Conservation (phyloP, 2,888 invertebrate genomes). For the Drosophila sordidula region DNA sequence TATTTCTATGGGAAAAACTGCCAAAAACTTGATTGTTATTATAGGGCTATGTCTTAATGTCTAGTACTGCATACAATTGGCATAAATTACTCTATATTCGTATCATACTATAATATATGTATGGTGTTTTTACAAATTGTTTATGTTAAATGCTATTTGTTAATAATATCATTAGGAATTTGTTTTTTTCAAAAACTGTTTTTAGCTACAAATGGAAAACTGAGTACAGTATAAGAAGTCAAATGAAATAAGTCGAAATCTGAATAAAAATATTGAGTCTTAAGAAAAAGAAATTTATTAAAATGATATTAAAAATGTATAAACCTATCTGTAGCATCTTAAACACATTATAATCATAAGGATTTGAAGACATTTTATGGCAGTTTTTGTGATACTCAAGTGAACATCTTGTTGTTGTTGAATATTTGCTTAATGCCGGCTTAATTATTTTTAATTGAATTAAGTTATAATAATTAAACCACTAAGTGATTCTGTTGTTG, state of each 20-base stretch:
- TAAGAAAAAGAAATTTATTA: constrained; percentile 1
- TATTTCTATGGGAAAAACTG: constrained; percentile 50
- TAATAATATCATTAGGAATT: constrained; percentile 66
- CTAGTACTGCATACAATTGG: constrained; percentile 58
- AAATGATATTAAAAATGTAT: constrained; percentile 26
- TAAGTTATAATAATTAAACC: constrained; percentile 69
- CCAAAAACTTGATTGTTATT: constrained; percentile 74
- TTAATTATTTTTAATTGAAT: constrained; percentile 36
- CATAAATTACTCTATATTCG: constrained; percentile 36
- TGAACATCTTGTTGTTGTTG: constrained; percentile 48
- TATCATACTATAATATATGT: constrained; percentile 13
- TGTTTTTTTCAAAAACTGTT: constrained; percentile 11
- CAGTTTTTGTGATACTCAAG: constrained; percentile 57
- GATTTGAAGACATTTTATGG: constrained; percentile 62
- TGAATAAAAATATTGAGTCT: constrained; percentile 36
- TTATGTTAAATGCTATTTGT: constrained; percentile 37
- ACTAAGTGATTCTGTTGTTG: constrained; percentile 61
- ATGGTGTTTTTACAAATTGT: constrained; percentile 42
- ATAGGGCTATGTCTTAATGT: constrained; percentile 47
- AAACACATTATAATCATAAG: background rate
- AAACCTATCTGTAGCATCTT: constrained; percentile 5
- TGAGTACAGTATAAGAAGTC: constrained; percentile 1
- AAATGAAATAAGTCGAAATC: constrained; percentile 18
- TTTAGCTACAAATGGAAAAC: constrained; percentile 50
- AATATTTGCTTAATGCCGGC: constrained; percentile 38